A percentile compares a stretch with the other conserved stretches of the same genome.
phyloP scores from a whole-genome alignment of 2,888 invertebrate genomes.

The Encarsia formosa region DNA sequence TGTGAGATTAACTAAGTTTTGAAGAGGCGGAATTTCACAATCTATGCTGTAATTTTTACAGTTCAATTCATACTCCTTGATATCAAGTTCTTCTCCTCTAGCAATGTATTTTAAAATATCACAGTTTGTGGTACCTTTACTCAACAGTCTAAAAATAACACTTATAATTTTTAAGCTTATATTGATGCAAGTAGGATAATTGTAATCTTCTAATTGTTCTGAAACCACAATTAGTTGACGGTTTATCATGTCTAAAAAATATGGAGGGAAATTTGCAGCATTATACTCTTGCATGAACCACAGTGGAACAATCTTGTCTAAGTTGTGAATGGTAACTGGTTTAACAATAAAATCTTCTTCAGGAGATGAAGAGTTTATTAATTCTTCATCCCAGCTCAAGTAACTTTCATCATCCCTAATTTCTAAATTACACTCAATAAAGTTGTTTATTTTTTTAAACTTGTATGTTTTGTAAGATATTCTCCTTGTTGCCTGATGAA shows the following conservation, averaged over 20 bases:
- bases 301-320: constrained; percentile 29
- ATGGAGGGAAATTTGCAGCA: constrained; percentile 60
- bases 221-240: constrained; percentile 62
- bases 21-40: constrained; percentile 42
- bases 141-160: constrained; percentile 55
- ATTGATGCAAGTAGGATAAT: constrained; percentile 57
- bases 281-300: constrained; percentile 67
- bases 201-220: constrained; percentile 69
- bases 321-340: constrained; percentile 15
- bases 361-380: not conserved
- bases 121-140: constrained; percentile 23
- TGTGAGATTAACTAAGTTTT: constrained; percentile 38
- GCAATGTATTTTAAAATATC: constrained; percentile 36
- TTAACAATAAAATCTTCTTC: not conserved
- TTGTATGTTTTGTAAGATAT: constrained; percentile 23
- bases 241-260: constrained; percentile 65
- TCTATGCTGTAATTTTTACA: not conserved
- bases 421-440: not conserved
- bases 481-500: constrained; percentile 17
- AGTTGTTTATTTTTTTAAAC: constrained; percentile 31
- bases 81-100: not conserved
- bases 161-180: constrained; percentile 61
- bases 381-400: not conserved
- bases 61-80: constrained; percentile 5
- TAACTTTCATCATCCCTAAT: not conserved